Evolutionary conservation across 2,797 vertebrate species (phyloP).

Genomic region (Caiman crocodilus): DNA sequence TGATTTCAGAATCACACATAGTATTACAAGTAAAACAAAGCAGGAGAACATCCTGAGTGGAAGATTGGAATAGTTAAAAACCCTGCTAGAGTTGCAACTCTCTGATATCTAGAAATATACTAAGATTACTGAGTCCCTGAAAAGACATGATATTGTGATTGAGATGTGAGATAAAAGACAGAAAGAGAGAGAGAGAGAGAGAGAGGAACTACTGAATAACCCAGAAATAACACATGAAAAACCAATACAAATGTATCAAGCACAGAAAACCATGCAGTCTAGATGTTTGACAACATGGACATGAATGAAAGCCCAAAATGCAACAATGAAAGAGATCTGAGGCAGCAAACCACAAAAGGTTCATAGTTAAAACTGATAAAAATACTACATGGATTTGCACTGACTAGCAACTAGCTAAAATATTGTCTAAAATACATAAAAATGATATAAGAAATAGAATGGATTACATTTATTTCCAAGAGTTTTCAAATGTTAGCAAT

Average conservation of each 20-base stretch:
- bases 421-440: rapidly evolving
- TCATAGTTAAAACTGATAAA: neutral
- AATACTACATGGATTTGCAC: neutral
- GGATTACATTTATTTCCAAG: neutral
- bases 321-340: rapidly evolving
- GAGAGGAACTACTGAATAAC: too few relatives aligned
- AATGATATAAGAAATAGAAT: neutral
- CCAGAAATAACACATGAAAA: too few relatives aligned
- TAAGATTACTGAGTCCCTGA: too few relatives aligned
- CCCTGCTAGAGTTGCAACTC: neutral
- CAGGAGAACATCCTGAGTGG: neutral
- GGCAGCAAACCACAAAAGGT: neutral
- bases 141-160: too few relatives aligned
- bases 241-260: too few relatives aligned
- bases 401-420: neutral
- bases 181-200: too few relatives aligned
- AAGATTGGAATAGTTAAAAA: neutral
- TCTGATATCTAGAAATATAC: neutral
- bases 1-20: neutral
- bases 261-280: too few relatives aligned
- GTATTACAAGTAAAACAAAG: neutral
- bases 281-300: neutral
- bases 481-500: neutral
- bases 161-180: too few relatives aligned
- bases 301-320: neutral